Evolutionary conservation across 2,113 vertebrate species (phyloP).

Genomic region (Ovibos moschatus): DNA sequence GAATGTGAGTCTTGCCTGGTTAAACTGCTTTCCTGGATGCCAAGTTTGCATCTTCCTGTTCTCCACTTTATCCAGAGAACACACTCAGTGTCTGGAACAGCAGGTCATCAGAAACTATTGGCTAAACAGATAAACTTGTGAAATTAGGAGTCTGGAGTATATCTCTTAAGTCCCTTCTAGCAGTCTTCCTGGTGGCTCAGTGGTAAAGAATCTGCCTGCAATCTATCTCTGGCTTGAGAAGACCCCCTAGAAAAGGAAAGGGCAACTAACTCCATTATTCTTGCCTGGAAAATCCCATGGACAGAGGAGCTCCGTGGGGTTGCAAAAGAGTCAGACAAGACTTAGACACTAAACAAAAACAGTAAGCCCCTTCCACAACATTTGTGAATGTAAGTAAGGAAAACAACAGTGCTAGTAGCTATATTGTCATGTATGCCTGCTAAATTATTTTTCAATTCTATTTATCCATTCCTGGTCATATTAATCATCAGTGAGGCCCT

Average conservation of each 20-base stretch:
- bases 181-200: not conserved
- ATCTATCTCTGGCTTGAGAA: not conserved
- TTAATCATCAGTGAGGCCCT: not conserved
- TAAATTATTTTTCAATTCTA: not conserved
- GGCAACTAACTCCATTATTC: not conserved
- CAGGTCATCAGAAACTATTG: not conserved
- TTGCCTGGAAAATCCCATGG: not conserved
- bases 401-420: not conserved
- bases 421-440: not conserved
- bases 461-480: not conserved
- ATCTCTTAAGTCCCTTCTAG: not conserved
- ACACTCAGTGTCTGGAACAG: not conserved
- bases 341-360: not conserved
- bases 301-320: not conserved
- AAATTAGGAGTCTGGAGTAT: not conserved
- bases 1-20: not conserved
- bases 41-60: not conserved
- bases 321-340: not conserved
- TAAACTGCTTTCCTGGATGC: not conserved
- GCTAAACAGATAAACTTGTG: not conserved
- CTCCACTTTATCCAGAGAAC: not conserved
- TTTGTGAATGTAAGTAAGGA: not conserved
- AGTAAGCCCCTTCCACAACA: not conserved
- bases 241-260: not conserved
- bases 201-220: not conserved